Base-by-base conservation (phyloP, 2,113 vertebrate genomes). In the Terrapene triunguis region DNA sequence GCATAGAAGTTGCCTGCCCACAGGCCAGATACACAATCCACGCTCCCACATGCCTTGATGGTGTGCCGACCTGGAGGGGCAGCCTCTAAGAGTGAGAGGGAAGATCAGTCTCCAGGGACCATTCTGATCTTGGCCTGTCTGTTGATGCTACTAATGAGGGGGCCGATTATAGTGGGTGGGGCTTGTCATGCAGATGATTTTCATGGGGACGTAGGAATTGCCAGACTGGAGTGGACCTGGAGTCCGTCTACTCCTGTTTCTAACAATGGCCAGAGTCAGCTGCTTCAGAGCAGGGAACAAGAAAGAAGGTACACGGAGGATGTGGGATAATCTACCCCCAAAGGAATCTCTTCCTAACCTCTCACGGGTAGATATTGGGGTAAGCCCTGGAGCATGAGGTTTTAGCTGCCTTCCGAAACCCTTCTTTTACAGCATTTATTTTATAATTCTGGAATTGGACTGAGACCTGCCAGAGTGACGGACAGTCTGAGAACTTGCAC, bases 381-480 rank as follows among this genome's bases (percentile, higher is more conserved):
- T 27, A 78, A 89, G 10, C 16, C 35, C 42, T 53, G 19, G 42
- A 93, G 93, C 90, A 95, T 1, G 5, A 3, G 44, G 38, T 76
- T 81, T 48, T 69, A 88, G 55, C 50, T 74, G 8, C 48, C 85
- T 69, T 88, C 89, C 84, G n/a, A 79, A 57, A 2, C 2, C 44
- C 69, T 0, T 51, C n/a, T 35, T 80, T 78, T 0, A 11, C 42
- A 84, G 35, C 80, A 14, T 86, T 89, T 74, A 88, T 89, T 72
- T 14, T 22, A 42, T 94, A 84, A 93, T 74, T 87, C 94, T 93
- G 80, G 96, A 74, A 90, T 83, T 93, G 50, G 32, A 69, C 42
- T 16, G 80, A 51, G 96, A 97, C 96, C 97, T 29, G 88, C 95
- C 96, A 94, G 94, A 87, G 94, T 1, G 91, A 35, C 59, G 89